Conservation (phyloP, 2,113 vertebrate genomes). For the Rousettus leschenaultii region DNA sequence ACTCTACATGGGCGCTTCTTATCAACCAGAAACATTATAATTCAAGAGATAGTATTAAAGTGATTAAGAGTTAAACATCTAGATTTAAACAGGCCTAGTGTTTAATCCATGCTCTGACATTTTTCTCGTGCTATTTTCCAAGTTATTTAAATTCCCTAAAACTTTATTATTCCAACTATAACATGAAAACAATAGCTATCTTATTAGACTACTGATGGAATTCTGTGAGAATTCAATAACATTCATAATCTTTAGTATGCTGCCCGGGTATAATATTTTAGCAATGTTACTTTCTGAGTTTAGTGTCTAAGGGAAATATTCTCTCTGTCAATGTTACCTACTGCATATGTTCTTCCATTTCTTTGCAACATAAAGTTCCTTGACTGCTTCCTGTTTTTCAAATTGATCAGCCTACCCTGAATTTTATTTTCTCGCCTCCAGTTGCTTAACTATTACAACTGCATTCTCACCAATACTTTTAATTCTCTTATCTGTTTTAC, state of each 20-base stretch:
- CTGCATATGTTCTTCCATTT: not conserved
- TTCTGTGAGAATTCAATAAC: not conserved
- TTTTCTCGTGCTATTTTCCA: not conserved
- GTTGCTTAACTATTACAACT: not conserved
- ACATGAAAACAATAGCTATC: not conserved
- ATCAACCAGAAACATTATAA: not conserved
- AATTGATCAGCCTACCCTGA: not conserved
- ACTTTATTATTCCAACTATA: not conserved
- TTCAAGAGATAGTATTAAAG: not conserved
- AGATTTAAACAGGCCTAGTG: not conserved
- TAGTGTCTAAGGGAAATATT: not conserved
- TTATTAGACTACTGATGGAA: not conserved
- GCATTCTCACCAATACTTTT: not conserved
- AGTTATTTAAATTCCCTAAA: not conserved
- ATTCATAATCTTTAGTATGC: not conserved
- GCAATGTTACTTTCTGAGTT: not conserved
- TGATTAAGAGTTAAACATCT: not conserved
- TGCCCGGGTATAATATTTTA: not conserved
- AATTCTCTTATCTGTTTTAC: not conserved
- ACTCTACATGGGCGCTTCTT: not conserved
- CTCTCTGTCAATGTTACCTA: not conserved
- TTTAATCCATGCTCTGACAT: not conserved
- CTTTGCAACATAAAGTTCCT: not conserved
- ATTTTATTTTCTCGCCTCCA: not conserved
- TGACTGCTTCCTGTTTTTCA: not conserved